Base-by-base conservation (phyloP, 1,140 invertebrate genomes). In the Lucilia cuprina region DNA sequence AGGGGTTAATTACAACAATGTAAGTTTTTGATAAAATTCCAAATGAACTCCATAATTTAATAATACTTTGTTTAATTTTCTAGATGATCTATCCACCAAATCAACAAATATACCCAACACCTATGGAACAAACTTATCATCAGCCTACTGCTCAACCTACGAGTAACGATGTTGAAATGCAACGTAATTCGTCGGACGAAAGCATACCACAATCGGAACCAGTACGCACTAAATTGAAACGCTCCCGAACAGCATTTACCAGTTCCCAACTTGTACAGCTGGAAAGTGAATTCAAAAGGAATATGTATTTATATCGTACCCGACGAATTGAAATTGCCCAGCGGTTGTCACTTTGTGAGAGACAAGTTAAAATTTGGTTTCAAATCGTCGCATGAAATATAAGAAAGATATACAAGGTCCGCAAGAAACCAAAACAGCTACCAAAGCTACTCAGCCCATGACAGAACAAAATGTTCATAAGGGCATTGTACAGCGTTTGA, bases 301-400 rank as follows among this genome's bases (percentile, higher is more conserved):
- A 95, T 85, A 94, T 94, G 83, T 98, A 98, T 87, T 92, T 98
- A 1, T 96, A 95, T 83, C 92, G 97, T 78, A 94, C 96, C 0
- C 93, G 96, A 8, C 93, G 97, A 21, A 96, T 97, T 25, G 95
- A 97, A 90, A 93, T 98, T 86, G 96, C 97, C 0, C 92, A 94
- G n/a, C 91, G 93, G 19, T 91, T 98, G 2, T 93, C 93, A 34
- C 91, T 98, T 0, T 94, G 95, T 0, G 97, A 98, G 87, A 92
- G 96, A 25, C 97, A 98, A 91, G 97, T 98, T 25, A 98, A 98
- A 92, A 97, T 98, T 83, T 98, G 96, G 97, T 98, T 91, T 85
- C 89, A 91, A 86, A 91, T 74, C 87, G 89, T 3, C 89, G 89
- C 80, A 91, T 91, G 89, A 91, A 91, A 65, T 87, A 86, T 77